phyloP scores from a whole-genome alignment of 1,140 invertebrate species.

The Brachionus rotundiformis region DNA sequence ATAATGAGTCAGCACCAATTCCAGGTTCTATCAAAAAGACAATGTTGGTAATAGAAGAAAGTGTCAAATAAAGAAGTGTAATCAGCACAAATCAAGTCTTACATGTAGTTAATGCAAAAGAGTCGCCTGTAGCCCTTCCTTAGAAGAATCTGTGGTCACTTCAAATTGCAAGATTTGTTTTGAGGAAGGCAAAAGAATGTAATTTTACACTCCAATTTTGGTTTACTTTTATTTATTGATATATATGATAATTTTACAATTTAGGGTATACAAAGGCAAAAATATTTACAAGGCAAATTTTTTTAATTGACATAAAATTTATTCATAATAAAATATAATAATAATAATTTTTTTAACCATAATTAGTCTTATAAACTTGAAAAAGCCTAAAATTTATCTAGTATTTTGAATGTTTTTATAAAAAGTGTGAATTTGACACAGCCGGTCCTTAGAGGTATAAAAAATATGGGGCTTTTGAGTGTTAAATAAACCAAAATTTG shows the following conservation, averaged over 20 bases:
- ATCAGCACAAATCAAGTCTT: neutral
- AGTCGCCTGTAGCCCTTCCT: neutral
- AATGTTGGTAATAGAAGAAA: no score
- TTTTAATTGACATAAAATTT: neutral
- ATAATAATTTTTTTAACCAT: neutral
- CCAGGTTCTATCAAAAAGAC: no score
- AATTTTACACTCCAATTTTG: neutral
- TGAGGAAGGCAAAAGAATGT: neutral
- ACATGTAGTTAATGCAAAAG: neutral
- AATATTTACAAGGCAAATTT: neutral
- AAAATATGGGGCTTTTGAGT: constrained; percentile 6
- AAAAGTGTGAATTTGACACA: neutral
- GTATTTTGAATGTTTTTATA: neutral
- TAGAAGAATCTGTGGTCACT: neutral
- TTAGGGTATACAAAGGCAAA: neutral
- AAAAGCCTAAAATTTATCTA: neutral
- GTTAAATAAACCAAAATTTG: no score
- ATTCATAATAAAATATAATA: neutral
- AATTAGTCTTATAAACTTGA: neutral
- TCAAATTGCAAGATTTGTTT: neutral
- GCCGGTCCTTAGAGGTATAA: constrained; percentile 11
- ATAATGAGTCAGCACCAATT: neutral
- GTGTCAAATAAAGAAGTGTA: neutral
- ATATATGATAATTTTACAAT: constrained; percentile 1
- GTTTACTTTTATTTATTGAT: neutral